These are phyloP conservation scores for Therioaphis trifolii DNA, from an alignment of 2,888 invertebrate species.

Conservation along the genomic window DNA sequence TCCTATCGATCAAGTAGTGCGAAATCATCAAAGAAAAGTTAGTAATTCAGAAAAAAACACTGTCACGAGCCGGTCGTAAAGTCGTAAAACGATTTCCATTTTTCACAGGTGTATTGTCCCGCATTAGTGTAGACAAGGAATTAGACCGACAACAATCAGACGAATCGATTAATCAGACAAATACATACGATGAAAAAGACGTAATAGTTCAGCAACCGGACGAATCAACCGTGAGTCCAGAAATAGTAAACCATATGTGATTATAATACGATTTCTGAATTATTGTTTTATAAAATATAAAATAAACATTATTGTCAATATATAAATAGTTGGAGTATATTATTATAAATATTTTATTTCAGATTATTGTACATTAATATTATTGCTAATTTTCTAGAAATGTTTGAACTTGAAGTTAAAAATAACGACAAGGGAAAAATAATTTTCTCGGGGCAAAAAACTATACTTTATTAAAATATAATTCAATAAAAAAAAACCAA, in stretches of 20 bases:
- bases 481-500: no score
- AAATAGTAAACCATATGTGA: constrained; percentile 27
- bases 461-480: no score
- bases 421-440: background rate
- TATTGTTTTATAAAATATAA: background rate
- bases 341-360: background rate
- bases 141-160: background rate
- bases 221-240: constrained; percentile 11
- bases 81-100: background rate
- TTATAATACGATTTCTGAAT: background rate
- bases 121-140: background rate
- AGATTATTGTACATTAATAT: background rate
- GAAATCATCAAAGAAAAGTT: constrained; percentile 18
- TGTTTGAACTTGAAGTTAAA: background rate
- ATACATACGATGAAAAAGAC: constrained; percentile 8
- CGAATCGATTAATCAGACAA: background rate
- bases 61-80: background rate
- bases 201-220: constrained; percentile 1
- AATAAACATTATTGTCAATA: background rate
- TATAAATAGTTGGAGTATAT: background rate
- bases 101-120: background rate
- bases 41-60: background rate
- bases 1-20: constrained; percentile 41
- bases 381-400: background rate
- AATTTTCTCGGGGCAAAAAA: no score